Evolutionary conservation across 2,113 vertebrate genomes (phyloP).

Genomic region (Sebastes fasciatus): DNA sequence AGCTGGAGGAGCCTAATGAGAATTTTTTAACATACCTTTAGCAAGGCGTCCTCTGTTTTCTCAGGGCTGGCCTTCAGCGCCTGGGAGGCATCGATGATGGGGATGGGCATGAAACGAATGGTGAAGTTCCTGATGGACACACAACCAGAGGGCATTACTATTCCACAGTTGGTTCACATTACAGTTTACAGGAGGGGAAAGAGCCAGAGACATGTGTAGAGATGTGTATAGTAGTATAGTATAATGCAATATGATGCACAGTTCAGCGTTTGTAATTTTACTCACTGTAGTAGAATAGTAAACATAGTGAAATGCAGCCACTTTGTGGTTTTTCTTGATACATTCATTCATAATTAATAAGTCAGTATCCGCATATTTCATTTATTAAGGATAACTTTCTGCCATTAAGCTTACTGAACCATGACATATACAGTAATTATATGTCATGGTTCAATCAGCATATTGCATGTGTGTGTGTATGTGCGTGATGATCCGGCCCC

Average conservation of each 20-base stretch:
- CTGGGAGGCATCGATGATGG: slow-evolving; percentile 96
- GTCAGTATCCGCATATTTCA: not conserved
- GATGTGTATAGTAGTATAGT: not conserved
- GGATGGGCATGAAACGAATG: slow-evolving; percentile 97
- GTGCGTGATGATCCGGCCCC: not conserved
- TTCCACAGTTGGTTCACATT: not conserved
- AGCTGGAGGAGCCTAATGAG: not conserved
- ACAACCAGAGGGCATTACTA: slow-evolving; percentile 29
- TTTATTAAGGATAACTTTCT: not conserved
- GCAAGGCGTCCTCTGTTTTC: slow-evolving; percentile 95
- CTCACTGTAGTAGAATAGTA: not conserved
- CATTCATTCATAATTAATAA: not conserved
- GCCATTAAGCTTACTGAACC: not conserved
- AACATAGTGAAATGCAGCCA: not conserved
- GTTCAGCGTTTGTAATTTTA: not conserved
- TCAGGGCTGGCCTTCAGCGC: slow-evolving; percentile 96
- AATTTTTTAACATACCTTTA: slow-evolving; percentile 86
- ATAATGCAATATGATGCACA: not conserved
- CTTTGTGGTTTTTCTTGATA: not conserved
- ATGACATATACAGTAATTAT: not conserved
- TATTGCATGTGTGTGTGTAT: not conserved
- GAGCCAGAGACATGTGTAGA: not conserved
- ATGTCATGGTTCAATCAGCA: not conserved
- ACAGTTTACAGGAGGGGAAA: not conserved
- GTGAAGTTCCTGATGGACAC: slow-evolving; percentile 91